These are phyloP conservation scores for Laterallus jamaicensis DNA, from an alignment of 2,113 vertebrate genomes.

Conservation along the genomic window DNA sequence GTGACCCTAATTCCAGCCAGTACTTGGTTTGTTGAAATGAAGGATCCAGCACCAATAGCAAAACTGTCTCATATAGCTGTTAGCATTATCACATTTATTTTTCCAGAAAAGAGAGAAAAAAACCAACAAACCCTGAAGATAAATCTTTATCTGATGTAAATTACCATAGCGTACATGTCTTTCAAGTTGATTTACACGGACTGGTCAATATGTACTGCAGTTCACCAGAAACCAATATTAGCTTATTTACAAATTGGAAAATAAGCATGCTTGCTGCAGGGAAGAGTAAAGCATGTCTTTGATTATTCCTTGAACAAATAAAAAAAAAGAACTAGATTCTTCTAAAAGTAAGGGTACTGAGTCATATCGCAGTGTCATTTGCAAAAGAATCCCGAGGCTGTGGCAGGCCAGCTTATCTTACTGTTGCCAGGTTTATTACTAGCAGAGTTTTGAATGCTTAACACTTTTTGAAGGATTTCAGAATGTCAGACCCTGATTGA, in stretches of 20 bases:
- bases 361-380: conserved; percentile 19
- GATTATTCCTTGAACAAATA: conserved; percentile 9
- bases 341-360: neutral
- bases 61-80: neutral
- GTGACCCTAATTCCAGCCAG: neutral
- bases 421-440: conserved; percentile 20
- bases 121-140: neutral
- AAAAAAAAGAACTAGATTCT: neutral
- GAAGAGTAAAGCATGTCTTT: neutral
- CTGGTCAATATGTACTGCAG: neutral
- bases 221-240: neutral
- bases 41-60: neutral
- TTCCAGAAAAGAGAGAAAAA: neutral
- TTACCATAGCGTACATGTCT: neutral
- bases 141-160: conserved; percentile 18
- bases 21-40: neutral
- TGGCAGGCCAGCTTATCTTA: conserved; percentile 9
- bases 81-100: neutral
- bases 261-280: neutral
- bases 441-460: conserved; percentile 49
- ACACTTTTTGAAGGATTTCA: conserved; percentile 47
- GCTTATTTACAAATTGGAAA: conserved; percentile 35
- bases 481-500: conserved; percentile 51
- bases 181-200: neutral
- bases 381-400: neutral